Percentiles rank a stretch among this genome's conserved stretches.
phyloP scores from a whole-genome alignment of 2,113 vertebrate species.

The Zapornia atra region DNA sequence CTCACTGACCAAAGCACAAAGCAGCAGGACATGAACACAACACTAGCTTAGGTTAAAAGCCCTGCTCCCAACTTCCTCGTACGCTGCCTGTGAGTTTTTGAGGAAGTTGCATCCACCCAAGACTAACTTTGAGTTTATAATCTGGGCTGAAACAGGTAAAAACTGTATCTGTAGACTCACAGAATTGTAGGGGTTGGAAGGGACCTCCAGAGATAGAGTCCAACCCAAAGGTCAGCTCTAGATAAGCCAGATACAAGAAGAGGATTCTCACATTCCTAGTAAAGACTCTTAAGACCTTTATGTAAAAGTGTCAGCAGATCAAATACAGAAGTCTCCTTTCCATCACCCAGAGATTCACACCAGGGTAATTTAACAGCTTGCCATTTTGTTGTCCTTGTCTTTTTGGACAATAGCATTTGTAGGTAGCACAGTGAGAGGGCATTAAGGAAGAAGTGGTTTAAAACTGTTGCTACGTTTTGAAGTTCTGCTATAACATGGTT shows the following conservation, averaged over 20 bases:
- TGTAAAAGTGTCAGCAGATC: background rate
- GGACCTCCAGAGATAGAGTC: too few relatives aligned
- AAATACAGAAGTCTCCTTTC: background rate
- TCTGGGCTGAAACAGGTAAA: background rate
- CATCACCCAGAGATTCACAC: background rate
- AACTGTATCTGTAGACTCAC: background rate
- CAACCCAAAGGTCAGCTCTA: background rate
- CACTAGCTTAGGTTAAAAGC: background rate
- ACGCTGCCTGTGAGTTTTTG: background rate
- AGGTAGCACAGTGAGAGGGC: background rate
- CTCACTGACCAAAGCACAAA: background rate
- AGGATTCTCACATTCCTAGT: background rate
- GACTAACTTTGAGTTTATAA: background rate
- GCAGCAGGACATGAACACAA: background rate
- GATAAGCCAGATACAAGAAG: background rate
- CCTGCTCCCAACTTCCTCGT: background rate
- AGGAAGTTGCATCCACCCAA: background rate
- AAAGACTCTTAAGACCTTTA: background rate
- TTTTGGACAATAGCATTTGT: background rate
- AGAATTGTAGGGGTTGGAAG: too few relatives aligned
- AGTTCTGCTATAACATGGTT: background rate
- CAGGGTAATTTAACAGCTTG: background rate
- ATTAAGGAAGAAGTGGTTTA: background rate
- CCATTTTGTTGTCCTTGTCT: background rate
- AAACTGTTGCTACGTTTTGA: background rate